Conservation (phyloP, 2,113 vertebrate genomes). For the western clawed frog (Xenopus tropicalis) region UCB_Xtro_10.0 CM004443.2:30837501-30838000, state of each 20-base stretch:
- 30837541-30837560: conserved; percentile 38
- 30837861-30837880: background rate
- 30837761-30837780: conserved; percentile 9
- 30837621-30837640: conserved; percentile 43
- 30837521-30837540: conserved; percentile 42
- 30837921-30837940: background rate
- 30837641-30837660: conserved; percentile 34
- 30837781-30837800: background rate
- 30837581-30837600: conserved; percentile 34
- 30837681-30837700: conserved; percentile 27
- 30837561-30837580: conserved; percentile 41
- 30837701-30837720: conserved; percentile 23
- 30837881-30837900: background rate
- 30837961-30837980: conserved; percentile 1
- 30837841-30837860: background rate
- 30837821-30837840: background rate
- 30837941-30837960: background rate
- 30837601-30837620: conserved; percentile 42
- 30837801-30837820: background rate
- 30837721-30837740: conserved; percentile 33
- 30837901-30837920: background rate
- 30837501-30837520: conserved; percentile 42
- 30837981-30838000: conserved; percentile 1
- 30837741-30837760: conserved; percentile 20
- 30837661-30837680: conserved; percentile 36